These are phyloP conservation scores for Florisuga fusca DNA, from an alignment of 2,797 vertebrate genomes.

Conservation along the genomic window DNA sequence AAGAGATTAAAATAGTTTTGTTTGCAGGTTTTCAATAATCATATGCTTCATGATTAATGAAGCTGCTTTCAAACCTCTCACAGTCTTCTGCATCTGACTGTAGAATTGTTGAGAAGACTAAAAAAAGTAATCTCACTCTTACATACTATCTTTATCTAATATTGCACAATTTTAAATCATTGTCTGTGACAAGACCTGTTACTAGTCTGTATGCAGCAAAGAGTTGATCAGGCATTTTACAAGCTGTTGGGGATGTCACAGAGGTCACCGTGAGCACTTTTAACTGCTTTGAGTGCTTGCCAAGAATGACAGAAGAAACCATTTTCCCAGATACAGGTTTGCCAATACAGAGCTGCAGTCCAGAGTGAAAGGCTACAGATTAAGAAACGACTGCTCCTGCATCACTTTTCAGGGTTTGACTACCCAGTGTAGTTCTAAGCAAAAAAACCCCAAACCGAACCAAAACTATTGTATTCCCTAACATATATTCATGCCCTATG, in stretches of 20 bases:
- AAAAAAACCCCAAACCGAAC: not conserved
- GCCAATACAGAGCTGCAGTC: constrained; percentile 21
- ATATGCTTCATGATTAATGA: constrained; percentile 65
- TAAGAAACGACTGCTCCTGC: not conserved
- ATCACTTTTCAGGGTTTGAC: not conserved
- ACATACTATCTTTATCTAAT: constrained; percentile 48
- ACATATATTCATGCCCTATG: not conserved
- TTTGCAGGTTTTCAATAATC: constrained; percentile 70
- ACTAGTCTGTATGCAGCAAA: constrained; percentile 20
- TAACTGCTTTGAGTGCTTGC: constrained; percentile 20
- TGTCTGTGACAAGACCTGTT: constrained; percentile 51
- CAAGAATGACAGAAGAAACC: constrained; percentile 49
- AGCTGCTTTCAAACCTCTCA: constrained; percentile 40
- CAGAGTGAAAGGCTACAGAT: not conserved
- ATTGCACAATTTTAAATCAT: constrained; percentile 47
- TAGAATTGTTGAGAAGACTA: constrained; percentile 38
- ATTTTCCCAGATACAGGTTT: constrained; percentile 7
- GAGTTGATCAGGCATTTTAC: constrained; percentile 47
- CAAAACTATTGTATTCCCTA: not conserved
- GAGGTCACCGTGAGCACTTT: constrained; percentile 9
- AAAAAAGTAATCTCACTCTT: constrained; percentile 49
- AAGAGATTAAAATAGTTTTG: constrained; percentile 46
- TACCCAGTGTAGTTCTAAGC: not conserved
- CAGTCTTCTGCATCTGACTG: constrained; percentile 43
- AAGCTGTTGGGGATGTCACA: constrained; percentile 43